Base-by-base conservation (phyloP, 2,113 vertebrate genomes). In the Dicerorhinus sumatrensis region DNA sequence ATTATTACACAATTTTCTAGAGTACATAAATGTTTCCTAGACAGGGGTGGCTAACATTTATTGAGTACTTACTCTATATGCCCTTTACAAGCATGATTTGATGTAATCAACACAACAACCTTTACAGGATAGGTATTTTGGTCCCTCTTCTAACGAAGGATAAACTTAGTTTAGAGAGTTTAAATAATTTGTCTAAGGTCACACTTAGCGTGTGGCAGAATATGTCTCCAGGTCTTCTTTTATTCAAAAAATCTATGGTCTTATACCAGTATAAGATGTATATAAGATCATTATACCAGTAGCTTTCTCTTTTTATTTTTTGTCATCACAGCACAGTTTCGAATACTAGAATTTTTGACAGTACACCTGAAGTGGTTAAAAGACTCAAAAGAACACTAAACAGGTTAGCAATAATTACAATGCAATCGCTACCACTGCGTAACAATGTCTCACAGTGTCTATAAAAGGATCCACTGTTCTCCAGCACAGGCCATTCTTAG, bases 401-500 rank as follows among this genome's bases (percentile, higher is more conserved):
- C 89, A 91, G 62, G 91, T 90, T 62, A 96, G 69, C 92, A 96
- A 58, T 75, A 92, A 93, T 89, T 89, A 76, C 29, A 76, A 13
- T 67, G 36, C 42, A 67, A 11, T 79, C 79, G 70, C 36, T 51
- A 89, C 39, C 7, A 62, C 51, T 67, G 73, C 18, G 51, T 94
- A 93, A 73, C 76, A 88, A 16, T 21, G 63, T 79, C 29, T 97
- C 82, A 29, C 46, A 65, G 72, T 87, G 69, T 83, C 92, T 91
- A 65, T 98, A 97, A 97, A 97, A 97, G 72, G 70, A 95, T 54
- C 13, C 33, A 33, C 80, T 80, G 48, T 72, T 96, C 33, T 84
- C 54, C 39, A 36, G 48, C 73, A 75, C 86, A 90, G 86, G 16
- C 70, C 69, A 42, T 58, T 25, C 39, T 48, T 87, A 36, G 62